Conservation (phyloP, 1,140 invertebrate genomes). For the Brachionus rubens region DNA sequence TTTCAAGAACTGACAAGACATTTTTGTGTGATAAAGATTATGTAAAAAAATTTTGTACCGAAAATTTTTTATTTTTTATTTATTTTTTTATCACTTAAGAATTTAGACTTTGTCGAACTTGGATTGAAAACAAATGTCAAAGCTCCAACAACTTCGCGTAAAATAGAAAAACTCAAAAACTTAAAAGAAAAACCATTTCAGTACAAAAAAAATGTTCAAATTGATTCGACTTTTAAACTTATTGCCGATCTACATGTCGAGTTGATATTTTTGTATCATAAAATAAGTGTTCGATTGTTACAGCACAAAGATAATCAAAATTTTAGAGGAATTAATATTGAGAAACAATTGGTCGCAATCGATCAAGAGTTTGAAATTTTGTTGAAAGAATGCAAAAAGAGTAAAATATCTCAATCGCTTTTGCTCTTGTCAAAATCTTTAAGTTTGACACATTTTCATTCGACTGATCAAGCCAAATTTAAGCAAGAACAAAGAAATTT, state of each 20-base stretch:
- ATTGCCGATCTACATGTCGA: constrained; percentile 56
- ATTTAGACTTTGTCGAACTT: neutral
- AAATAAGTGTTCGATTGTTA: constrained; percentile 56
- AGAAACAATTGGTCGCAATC: neutral
- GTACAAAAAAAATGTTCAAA: constrained; percentile 48
- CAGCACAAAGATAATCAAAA: neutral
- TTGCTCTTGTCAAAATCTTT: constrained; percentile 13
- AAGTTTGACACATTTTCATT: constrained; percentile 14
- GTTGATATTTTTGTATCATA: constrained; percentile 57
- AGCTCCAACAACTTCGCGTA: constrained; percentile 23
- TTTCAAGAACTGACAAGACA: constrained; percentile 11
- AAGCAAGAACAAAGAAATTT: constrained; percentile 21
- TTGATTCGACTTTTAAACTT: constrained; percentile 48
- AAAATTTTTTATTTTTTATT: neutral
- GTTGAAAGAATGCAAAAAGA: constrained; percentile 11
- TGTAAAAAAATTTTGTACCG: neutral
- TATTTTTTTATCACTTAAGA: neutral
- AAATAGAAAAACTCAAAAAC: constrained; percentile 46
- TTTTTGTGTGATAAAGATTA: constrained; percentile 28
- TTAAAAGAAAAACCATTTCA: constrained; percentile 46
- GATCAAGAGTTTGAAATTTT: constrained; percentile 29
- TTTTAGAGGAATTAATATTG: neutral
- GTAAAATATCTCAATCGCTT: constrained; percentile 16
- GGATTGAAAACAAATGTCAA: neutral
- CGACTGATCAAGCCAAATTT: neutral